A percentile compares a stretch with the other conserved stretches of the same genome.
Conservation (phyloP, 2,113 vertebrate genomes). For the Sphyrna mokarran region DNA sequence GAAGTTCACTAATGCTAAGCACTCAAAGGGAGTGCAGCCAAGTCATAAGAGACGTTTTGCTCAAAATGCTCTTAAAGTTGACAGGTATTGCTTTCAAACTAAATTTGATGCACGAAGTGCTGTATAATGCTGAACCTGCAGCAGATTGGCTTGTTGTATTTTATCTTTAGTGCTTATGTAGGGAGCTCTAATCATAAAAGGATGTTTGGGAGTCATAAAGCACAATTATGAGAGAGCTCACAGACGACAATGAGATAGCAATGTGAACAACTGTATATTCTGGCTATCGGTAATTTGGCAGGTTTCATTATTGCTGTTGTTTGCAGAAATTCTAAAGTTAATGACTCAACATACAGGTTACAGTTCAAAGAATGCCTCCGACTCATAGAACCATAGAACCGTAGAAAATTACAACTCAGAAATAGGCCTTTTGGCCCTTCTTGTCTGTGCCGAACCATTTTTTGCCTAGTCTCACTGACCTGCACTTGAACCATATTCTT, state of each 20-base stretch:
- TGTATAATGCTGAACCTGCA: not conserved
- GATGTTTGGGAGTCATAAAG: not conserved
- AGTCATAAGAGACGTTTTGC: not conserved
- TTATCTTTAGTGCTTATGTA: not conserved
- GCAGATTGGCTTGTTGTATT: not conserved
- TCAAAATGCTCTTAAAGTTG: not conserved
- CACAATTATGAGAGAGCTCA: not conserved
- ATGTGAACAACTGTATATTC: not conserved
- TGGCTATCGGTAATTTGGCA: not conserved
- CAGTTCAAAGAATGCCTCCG: not conserved
- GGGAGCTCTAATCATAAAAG: not conserved
- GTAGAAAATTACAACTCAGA: too few species aligned
- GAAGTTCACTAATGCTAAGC: not conserved
- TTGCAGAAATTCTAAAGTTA: not conserved
- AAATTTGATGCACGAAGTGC: too few species aligned
- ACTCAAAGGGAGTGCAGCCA: not conserved
- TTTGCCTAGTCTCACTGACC: too few species aligned
- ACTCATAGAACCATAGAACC: too few species aligned
- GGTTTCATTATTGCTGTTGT: not conserved
- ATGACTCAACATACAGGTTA: not conserved
- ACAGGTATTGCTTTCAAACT: too few species aligned
- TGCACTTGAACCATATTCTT: too few species aligned
- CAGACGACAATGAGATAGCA: not conserved
- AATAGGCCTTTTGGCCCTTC: too few species aligned
- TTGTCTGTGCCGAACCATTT: too few species aligned